A percentile compares a stretch with the other conserved stretches of the same genome.
Conservation (phyloP, 2,888 invertebrate species). For the Morinoia aosen region DNA sequence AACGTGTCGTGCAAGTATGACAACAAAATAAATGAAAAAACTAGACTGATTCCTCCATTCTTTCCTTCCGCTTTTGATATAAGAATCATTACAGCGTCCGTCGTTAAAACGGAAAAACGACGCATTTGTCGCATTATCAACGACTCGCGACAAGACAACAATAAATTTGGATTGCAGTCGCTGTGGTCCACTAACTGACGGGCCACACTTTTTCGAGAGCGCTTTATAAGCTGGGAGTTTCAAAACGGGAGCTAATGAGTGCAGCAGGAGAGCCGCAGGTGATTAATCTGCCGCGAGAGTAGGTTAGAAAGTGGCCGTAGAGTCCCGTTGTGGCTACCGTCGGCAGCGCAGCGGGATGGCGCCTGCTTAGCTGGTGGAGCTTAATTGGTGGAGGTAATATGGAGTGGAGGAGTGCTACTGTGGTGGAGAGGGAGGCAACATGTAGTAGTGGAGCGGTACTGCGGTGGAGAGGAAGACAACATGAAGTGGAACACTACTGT, state of each 20-base stretch:
- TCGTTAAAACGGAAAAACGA: background rate
- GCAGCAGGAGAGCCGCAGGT: background rate
- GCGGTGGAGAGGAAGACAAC: no score
- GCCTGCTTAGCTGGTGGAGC: background rate
- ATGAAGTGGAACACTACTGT: no score
- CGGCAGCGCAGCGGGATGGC: background rate
- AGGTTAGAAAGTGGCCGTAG: slow-evolving; percentile 3
- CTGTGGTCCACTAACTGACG: background rate
- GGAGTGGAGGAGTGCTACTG: background rate
- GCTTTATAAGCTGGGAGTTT: background rate
- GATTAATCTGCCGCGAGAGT: background rate
- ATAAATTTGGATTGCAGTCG: background rate
- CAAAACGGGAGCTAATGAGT: background rate
- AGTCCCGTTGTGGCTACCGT: background rate
- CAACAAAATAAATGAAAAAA: no score
- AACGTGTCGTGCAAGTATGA: no score
- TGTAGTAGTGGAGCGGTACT: no score
- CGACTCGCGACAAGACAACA: background rate
- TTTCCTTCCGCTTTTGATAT: no score
- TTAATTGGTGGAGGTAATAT: background rate
- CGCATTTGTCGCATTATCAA: background rate
- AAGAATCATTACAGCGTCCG: no score
- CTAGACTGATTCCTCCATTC: no score
- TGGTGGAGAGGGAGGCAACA: no score
- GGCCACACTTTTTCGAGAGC: background rate